Conservation (phyloP, 2,113 vertebrate genomes). For the Erpornis zantholeuca region DNA sequence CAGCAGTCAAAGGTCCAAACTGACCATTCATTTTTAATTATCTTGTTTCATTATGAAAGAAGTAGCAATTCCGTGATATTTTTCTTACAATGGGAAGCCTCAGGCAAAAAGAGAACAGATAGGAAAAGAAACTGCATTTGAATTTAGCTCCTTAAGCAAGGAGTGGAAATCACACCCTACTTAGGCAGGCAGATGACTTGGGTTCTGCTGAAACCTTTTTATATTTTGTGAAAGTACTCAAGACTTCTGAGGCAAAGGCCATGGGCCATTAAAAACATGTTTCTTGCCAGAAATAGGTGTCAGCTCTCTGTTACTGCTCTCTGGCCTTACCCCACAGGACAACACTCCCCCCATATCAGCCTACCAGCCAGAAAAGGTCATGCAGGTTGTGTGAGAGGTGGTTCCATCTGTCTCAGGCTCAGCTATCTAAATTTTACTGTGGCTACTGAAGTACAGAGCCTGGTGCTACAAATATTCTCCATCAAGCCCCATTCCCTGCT, state of each 20-base stretch:
- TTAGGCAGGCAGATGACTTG: background rate
- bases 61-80: background rate
- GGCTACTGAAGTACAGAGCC: background rate
- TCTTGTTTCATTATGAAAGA: background rate
- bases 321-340: background rate
- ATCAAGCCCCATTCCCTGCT: background rate
- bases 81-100: background rate
- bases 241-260: background rate
- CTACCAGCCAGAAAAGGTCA: background rate
- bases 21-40: slow-evolving; percentile 3
- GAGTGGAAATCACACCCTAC: background rate
- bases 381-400: accelerated
- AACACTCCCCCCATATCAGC: accelerated
- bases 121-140: background rate
- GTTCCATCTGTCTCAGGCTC: background rate
- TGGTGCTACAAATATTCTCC: background rate
- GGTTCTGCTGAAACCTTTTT: background rate
- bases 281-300: background rate
- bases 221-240: background rate
- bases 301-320: background rate
- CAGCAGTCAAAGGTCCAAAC: background rate
- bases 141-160: background rate
- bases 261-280: background rate
- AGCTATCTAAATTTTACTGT: background rate
- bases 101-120: background rate